phyloP scores from a whole-genome alignment of 92 coral and sea anemone species.

The Actinernus sp. region DNA sequence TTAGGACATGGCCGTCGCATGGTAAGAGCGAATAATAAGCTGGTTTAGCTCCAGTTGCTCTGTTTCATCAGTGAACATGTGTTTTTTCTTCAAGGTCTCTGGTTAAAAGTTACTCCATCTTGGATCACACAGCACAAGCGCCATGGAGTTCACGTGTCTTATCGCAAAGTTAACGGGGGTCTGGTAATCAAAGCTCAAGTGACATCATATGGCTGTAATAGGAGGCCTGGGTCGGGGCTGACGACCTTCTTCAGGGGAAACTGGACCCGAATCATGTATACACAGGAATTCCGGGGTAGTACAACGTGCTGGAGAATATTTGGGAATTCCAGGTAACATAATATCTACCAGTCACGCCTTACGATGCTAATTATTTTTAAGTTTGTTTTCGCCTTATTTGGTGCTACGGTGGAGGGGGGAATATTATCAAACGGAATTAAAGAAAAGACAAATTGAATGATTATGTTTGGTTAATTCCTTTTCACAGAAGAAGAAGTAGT shows the following conservation, averaged over 20 bases:
- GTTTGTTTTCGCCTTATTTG: no score
- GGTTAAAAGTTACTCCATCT: conserved; percentile 29
- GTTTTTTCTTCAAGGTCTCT: conserved; percentile 8
- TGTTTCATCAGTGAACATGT: no score
- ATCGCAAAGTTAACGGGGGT: not conserved
- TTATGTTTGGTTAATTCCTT: no score
- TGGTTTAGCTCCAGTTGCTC: no score
- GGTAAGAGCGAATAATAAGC: no score
- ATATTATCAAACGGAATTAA: no score
- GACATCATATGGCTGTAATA: conserved; percentile 42
- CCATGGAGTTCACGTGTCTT: conserved; percentile 15
- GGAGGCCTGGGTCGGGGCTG: conserved; percentile 30
- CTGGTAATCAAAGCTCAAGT: conserved; percentile 14
- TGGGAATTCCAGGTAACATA: conserved; percentile 35
- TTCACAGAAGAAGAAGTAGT: conserved; percentile 11
- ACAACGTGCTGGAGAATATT: conserved; percentile 55
- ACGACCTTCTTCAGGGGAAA: conserved; percentile 27
- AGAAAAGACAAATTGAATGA: no score
- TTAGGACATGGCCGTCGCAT: no score
- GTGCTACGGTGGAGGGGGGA: no score
- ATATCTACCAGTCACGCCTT: no score
- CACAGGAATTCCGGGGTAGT: conserved; percentile 49
- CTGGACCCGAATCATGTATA: conserved; percentile 54
- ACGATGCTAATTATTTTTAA: no score
- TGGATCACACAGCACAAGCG: conserved; percentile 18